Percentiles rank a stretch among this genome's conserved stretches.
Conservation (phyloP, 2,888 invertebrate genomes). For the Dexiosoma caninum region DNA sequence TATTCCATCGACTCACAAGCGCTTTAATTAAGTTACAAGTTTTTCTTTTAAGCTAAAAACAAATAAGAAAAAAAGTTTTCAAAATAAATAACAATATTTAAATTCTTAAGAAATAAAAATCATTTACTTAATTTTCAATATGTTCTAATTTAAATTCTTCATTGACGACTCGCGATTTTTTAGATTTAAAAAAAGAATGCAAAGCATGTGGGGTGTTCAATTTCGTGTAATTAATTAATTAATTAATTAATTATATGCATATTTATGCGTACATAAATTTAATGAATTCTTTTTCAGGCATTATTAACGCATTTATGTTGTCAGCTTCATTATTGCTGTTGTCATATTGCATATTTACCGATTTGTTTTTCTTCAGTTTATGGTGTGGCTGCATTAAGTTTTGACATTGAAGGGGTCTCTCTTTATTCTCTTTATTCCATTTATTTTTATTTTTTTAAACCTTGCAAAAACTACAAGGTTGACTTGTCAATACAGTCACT, state of each 20-base stretch:
- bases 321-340: conserved; percentile 25
- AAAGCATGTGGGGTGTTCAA: conserved; percentile 43
- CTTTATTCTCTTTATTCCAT: neutral
- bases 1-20: neutral
- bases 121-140: neutral
- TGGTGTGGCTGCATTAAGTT: conserved; percentile 27
- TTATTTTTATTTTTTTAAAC: neutral
- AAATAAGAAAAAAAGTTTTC: neutral
- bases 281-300: conserved; percentile 22
- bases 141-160: conserved; percentile 15
- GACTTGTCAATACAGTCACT: conserved; percentile 10
- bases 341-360: conserved; percentile 48
- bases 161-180: neutral
- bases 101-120: neutral
- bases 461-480: conserved; percentile 40
- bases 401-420: conserved; percentile 46
- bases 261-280: conserved; percentile 11
- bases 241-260: conserved; percentile 46
- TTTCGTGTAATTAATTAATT: conserved; percentile 26
- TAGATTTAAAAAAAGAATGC: neutral
- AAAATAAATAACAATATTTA: neutral
- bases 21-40: conserved; percentile 8
- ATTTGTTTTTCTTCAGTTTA: conserved; percentile 18
- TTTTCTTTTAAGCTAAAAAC: conserved; percentile 30
- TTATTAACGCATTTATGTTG: conserved; percentile 41